A percentile compares a stretch with the other conserved stretches of the same genome.
Evolutionary conservation across 1,140 invertebrate genomes (phyloP).

Genomic region (Scylla paramamosain): DNA sequence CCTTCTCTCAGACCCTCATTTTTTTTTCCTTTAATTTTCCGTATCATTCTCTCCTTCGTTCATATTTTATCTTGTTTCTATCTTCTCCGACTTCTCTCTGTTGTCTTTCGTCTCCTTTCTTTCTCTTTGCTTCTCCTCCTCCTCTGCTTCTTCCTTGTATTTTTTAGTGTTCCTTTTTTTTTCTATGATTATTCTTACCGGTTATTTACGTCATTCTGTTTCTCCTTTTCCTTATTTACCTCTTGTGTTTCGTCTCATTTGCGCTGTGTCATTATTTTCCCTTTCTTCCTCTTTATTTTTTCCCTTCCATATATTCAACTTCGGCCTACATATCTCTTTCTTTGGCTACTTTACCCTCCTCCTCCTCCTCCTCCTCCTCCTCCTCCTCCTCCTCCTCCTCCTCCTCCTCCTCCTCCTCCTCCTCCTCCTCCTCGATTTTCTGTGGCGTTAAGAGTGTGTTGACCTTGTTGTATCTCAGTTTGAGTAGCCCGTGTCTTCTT

Average conservation of each 20-base stretch:
- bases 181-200: too few species aligned
- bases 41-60: not conserved
- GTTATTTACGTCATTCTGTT: too few species aligned
- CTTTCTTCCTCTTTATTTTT: not conserved
- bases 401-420: not conserved
- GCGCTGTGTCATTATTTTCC: too few species aligned
- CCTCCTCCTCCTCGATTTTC: not conserved
- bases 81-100: not conserved
- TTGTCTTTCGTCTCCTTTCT: not conserved
- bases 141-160: too few species aligned
- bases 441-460: conserved; percentile 11
- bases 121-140: too few species aligned
- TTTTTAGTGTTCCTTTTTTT: too few species aligned
- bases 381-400: not conserved
- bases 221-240: too few species aligned
- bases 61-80: not conserved
- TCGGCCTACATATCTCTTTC: not conserved
- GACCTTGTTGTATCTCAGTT: not conserved
- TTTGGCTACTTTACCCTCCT: not conserved
- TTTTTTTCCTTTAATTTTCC: too few species aligned
- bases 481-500: not conserved
- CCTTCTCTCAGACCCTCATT: not conserved
- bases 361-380: not conserved
- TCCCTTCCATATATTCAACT: too few species aligned
- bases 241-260: too few species aligned